phyloP scores from a whole-genome alignment of 2,113 vertebrate species.

The Neomonachus schauinslandi region DNA sequence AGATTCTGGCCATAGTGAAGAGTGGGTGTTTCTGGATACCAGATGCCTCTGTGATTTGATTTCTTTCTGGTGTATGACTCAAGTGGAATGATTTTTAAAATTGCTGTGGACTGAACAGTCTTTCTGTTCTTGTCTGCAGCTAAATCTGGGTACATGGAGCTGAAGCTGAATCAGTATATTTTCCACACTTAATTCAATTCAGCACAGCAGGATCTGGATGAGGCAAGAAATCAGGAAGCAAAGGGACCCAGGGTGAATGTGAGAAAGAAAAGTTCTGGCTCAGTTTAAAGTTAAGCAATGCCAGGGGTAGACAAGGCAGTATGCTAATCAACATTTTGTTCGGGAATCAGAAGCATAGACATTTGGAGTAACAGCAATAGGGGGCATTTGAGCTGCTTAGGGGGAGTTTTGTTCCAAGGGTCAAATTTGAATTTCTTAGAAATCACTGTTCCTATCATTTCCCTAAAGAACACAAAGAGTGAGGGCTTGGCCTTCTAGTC shows the following conservation, averaged over 20 bases:
- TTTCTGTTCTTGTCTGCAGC: constrained; percentile 55
- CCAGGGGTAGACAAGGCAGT: neutral
- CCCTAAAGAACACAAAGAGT: neutral
- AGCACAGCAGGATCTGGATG: constrained; percentile 58
- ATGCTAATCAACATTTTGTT: constrained; percentile 43
- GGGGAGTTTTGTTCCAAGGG: neutral
- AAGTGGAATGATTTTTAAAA: constrained; percentile 61
- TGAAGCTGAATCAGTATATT: constrained; percentile 58
- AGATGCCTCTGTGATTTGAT: constrained; percentile 61
- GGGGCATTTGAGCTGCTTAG: neutral
- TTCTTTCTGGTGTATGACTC: constrained; percentile 69
- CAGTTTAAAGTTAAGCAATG: constrained; percentile 54
- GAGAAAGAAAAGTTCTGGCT: constrained; percentile 50
- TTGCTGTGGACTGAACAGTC: constrained; percentile 18
- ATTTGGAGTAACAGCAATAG: neutral
- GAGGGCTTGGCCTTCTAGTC: neutral
- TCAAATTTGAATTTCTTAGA: constrained; percentile 59
- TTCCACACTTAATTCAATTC: constrained; percentile 60
- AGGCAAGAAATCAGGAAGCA: constrained; percentile 62
- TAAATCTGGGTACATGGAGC: constrained; percentile 45
- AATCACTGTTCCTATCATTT: constrained; percentile 32
- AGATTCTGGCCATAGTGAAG: constrained; percentile 19
- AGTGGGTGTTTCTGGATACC: constrained; percentile 60
- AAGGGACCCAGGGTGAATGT: neutral
- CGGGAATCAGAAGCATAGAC: constrained; percentile 29